Conservation (phyloP, 1,140 invertebrate species). For the Apis cerana region DNA sequence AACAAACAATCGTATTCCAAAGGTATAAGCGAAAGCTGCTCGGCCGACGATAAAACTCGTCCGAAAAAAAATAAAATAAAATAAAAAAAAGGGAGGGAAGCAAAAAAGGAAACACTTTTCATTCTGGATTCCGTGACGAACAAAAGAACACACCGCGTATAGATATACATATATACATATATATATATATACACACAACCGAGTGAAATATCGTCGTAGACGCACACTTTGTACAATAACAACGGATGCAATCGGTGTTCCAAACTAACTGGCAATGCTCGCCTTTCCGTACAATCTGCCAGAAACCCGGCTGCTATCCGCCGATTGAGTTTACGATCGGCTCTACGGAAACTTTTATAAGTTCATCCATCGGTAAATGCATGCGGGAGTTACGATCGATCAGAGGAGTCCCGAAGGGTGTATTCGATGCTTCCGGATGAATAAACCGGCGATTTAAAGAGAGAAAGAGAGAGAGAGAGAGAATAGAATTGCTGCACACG, state of each 20-base stretch:
- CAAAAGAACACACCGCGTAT: neutral
- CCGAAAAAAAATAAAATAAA: too few relatives aligned
- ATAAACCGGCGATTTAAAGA: constrained; percentile 28
- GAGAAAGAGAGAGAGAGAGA: neutral
- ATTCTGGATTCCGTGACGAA: constrained; percentile 14
- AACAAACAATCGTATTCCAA: neutral
- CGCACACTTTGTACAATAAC: constrained; percentile 32
- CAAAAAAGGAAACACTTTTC: constrained; percentile 14
- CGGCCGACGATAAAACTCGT: neutral
- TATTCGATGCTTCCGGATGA: constrained; percentile 36
- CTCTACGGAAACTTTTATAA: constrained; percentile 45
- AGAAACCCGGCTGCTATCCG: constrained; percentile 47
- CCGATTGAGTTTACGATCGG: constrained; percentile 49
- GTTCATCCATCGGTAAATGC: constrained; percentile 24
- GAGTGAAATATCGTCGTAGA: constrained; percentile 10
- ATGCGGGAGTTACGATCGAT: constrained; percentile 46
- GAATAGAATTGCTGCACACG: neutral
- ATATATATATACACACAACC: neutral
- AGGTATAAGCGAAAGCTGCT: neutral
- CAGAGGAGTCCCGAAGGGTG: constrained; percentile 37
- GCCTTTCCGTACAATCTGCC: constrained; percentile 35
- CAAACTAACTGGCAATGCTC: constrained; percentile 52
- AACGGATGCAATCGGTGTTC: constrained; percentile 36
- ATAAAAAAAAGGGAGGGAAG: neutral
- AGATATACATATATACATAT: too few relatives aligned